These are phyloP conservation scores for Euwallacea similis DNA, from an alignment of 1,140 invertebrate species.

Conservation along the genomic window DNA sequence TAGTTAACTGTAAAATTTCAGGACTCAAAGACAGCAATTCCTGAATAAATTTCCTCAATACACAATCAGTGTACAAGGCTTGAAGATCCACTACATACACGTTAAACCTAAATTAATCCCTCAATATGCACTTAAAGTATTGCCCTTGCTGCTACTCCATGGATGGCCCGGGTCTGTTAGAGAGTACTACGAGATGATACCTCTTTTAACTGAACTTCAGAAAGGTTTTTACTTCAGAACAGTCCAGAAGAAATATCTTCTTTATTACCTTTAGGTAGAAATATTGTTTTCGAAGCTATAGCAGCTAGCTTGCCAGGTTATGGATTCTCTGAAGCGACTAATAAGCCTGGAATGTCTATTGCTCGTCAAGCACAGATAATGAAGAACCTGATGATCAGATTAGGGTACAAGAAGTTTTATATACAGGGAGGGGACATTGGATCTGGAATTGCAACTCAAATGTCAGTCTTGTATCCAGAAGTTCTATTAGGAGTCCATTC, in stretches of 20 bases:
- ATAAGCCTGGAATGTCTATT: conserved; percentile 64
- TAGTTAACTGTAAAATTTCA: conserved; percentile 48
- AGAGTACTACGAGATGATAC: conserved; percentile 84
- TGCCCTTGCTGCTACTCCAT: conserved; percentile 75
- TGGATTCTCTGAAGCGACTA: conserved; percentile 76
- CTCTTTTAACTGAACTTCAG: conserved; percentile 64
- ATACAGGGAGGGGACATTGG: conserved; percentile 54
- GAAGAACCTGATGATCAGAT: conserved; percentile 78
- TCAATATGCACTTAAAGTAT: conserved; percentile 29
- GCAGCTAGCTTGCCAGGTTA: conserved; percentile 69
- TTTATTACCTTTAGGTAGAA: conserved; percentile 13
- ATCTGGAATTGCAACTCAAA: conserved; percentile 42
- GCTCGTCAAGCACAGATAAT: conserved; percentile 73
- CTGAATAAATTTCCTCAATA: conserved; percentile 76
- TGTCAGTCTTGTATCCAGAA: conserved; percentile 71
- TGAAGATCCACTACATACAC: conserved; percentile 69
- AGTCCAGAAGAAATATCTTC: conserved; percentile 13
- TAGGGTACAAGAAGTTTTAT: conserved; percentile 77
- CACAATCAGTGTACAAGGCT: conserved; percentile 60
- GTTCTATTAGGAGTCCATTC: conserved; percentile 68
- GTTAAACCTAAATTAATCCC: conserved; percentile 58
- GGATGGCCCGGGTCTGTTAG: conserved; percentile 91
- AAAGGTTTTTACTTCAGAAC: conserved; percentile 43
- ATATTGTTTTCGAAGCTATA: conserved; percentile 78
- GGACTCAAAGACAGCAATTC: conserved; percentile 64